Evolutionary conservation across 2,113 vertebrate species (phyloP).

Genomic region (Macaca mulatta): DNA sequence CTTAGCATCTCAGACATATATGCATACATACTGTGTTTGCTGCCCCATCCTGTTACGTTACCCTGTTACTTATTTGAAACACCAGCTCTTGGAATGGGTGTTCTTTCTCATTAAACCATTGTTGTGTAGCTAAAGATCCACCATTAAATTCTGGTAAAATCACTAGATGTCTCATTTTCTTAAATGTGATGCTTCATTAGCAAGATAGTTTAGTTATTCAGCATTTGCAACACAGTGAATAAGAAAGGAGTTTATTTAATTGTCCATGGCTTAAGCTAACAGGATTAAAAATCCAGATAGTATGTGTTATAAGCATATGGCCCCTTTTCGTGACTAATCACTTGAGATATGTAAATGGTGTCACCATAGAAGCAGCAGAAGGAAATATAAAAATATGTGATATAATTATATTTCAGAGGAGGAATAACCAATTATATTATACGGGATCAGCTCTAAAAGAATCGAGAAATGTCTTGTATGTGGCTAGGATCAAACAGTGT

Average conservation of each 20-base stretch:
- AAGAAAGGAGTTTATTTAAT: conserved; percentile 64
- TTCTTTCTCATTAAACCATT: conserved; percentile 16
- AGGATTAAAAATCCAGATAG: conserved; percentile 68
- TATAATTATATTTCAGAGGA: conserved; percentile 51
- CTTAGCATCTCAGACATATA: background rate
- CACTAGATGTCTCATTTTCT: conserved; percentile 36
- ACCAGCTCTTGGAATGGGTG: background rate
- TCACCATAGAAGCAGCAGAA: conserved; percentile 61
- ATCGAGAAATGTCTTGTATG: conserved; percentile 46
- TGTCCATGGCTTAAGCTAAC: conserved; percentile 67
- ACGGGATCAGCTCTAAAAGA: background rate
- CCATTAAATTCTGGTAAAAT: conserved; percentile 46
- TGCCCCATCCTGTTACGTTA: background rate
- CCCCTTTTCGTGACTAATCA: conserved; percentile 70
- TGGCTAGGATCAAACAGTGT: conserved; percentile 65
- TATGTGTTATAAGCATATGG: conserved; percentile 66
- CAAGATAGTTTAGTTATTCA: conserved; percentile 56
- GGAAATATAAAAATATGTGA: conserved; percentile 69
- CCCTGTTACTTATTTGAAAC: background rate
- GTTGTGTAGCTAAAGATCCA: background rate
- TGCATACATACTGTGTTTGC: background rate
- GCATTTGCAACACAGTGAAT: conserved; percentile 57
- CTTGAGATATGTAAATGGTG: conserved; percentile 52
- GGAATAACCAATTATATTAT: conserved; percentile 46
- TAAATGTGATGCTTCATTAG: conserved; percentile 48